phyloP scores from a whole-genome alignment of 2,797 vertebrate species.

The Pangasius krempfi region DNA sequence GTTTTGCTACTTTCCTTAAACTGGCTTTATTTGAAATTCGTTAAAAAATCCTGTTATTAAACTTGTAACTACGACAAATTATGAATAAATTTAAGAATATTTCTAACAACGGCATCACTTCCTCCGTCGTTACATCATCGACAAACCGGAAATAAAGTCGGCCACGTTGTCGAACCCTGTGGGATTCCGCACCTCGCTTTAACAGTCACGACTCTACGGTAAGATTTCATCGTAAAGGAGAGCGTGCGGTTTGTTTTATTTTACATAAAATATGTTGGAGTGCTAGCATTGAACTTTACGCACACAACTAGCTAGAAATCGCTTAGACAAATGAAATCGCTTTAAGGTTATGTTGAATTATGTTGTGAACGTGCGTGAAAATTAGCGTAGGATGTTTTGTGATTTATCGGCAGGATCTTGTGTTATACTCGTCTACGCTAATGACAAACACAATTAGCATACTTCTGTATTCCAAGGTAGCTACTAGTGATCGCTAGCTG shows the following conservation, averaged over 20 bases:
- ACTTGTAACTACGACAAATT: neutral
- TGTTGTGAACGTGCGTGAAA: neutral
- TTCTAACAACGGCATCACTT: neutral
- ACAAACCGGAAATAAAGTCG: neutral
- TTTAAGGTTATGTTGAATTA: neutral
- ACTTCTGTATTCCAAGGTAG: neutral
- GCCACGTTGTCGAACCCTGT: neutral
- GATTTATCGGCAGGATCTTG: neutral
- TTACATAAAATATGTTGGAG: neutral
- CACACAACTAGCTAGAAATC: neutral
- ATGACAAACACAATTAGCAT: neutral
- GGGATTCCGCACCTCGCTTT: neutral
- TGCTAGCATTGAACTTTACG: neutral
- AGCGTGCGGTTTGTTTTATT: neutral
- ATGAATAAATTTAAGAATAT: neutral
- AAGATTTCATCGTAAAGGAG: neutral
- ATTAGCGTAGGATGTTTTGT: neutral
- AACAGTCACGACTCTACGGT: neutral
- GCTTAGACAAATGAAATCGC: neutral
- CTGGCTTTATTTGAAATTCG: neutral
- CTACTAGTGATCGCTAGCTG: neutral
- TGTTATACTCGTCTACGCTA: no score
- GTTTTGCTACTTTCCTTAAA: neutral
- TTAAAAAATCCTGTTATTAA: neutral
- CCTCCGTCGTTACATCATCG: neutral